phyloP scores from a whole-genome alignment of 2,113 vertebrate species.

The Jacana jacana region DNA sequence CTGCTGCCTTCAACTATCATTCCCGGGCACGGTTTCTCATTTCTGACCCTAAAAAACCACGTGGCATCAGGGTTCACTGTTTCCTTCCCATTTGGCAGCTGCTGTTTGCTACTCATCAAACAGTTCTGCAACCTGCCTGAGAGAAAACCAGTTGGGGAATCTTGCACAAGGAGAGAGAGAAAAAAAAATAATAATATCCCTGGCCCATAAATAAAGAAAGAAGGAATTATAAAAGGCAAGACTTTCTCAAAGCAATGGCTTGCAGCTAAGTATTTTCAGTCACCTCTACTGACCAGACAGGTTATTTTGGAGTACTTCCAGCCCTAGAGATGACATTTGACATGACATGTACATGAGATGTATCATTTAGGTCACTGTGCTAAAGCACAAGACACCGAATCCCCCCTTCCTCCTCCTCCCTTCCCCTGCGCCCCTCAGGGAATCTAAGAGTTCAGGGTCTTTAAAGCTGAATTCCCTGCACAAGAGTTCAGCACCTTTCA shows the following conservation, averaged over 20 bases:
- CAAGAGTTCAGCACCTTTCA: conserved; percentile 65
- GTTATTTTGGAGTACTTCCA: conserved; percentile 32
- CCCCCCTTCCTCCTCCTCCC: conserved; percentile 7
- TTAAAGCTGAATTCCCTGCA: conserved; percentile 49
- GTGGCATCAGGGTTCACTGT: not conserved
- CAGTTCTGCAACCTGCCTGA: accelerated
- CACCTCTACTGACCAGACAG: conserved; percentile 50
- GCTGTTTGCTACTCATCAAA: not conserved
- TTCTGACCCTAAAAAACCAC: not conserved
- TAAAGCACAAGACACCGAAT: not conserved
- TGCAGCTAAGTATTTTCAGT: conserved; percentile 23
- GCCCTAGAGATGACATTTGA: conserved; percentile 59
- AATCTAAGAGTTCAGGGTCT: conserved; percentile 52
- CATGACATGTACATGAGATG: conserved; percentile 59
- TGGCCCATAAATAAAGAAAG: conserved; percentile 8
- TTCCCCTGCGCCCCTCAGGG: conserved; percentile 3
- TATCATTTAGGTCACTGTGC: conserved; percentile 60
- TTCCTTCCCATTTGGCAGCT: not conserved
- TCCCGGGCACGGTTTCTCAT: not conserved
- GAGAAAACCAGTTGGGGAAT: not conserved
- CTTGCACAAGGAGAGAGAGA: accelerated
- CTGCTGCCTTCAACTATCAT: not conserved
- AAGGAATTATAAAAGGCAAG: conserved; percentile 7
- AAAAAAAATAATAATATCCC: not conserved
- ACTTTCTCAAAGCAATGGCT: conserved; percentile 7